phyloP scores from a whole-genome alignment of 2,797 vertebrate genomes.

The Limnodromus scolopaceus region DNA sequence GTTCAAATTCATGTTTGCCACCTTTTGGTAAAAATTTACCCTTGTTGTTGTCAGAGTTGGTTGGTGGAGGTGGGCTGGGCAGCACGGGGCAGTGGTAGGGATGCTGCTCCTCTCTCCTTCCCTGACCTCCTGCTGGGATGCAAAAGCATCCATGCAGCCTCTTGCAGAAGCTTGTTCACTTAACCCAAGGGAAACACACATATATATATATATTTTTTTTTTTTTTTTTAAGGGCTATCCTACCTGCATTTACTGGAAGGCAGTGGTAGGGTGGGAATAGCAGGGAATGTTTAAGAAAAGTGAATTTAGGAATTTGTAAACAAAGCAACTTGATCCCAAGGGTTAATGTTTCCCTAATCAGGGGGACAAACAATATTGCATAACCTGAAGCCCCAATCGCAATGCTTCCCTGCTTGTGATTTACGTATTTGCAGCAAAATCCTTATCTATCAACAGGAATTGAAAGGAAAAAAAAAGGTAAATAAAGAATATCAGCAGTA shows the following conservation, averaged over 20 bases:
- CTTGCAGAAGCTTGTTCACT: neutral
- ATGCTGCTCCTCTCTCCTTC: fast-evolving
- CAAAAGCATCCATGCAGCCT: neutral
- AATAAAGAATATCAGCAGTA: conserved; percentile 23
- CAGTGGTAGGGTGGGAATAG: neutral
- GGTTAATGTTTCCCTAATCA: neutral
- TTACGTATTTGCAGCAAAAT: neutral
- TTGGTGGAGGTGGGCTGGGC: neutral
- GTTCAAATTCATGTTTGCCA: neutral
- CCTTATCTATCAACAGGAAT: neutral
- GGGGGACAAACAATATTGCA: neutral
- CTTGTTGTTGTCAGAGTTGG: neutral
- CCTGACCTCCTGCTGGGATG: neutral
- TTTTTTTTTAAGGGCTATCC: neutral
- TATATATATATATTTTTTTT: too few relatives aligned
- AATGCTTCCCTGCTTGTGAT: neutral
- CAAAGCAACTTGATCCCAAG: neutral
- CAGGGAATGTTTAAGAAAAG: neutral
- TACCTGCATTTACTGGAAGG: neutral
- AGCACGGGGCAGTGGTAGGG: neutral
- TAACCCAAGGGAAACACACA: neutral
- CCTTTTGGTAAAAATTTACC: neutral
- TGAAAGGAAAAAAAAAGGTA: neutral
- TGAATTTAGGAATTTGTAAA: neutral
- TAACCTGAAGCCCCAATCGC: neutral